Base-by-base conservation (phyloP, 1,140 invertebrate species). In the Nephotettix cincticeps region DNA sequence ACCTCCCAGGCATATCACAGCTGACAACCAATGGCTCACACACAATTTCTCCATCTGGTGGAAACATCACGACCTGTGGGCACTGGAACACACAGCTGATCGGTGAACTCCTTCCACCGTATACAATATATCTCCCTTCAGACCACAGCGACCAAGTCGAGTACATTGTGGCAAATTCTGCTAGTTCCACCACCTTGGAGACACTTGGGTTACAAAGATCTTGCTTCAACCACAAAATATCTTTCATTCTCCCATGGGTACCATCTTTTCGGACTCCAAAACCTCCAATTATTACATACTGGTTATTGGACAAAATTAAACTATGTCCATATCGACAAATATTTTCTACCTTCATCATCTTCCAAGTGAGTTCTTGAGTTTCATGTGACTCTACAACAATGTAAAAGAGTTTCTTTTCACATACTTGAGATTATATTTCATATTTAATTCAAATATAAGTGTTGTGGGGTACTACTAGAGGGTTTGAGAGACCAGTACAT, bases 71-170 rank as follows among this genome's bases (percentile, higher is more conserved):
- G 29, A 68, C 21, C 21, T 68, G 6, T 6, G 73, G 71, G 6
- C 14, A 28, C 25, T 2, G 1, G 40, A 74, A 72, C 0, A 69
- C 69, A 1, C 58, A 28, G 17, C 45, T 64, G 25, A 19, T 13
- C 0, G 75, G 75, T 0, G 75, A 74, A 27, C 40, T 69, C 17
- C 75, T 36, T 17, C 75, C 75, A 13, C 75, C 75, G 32, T 71
- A 72, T n/a, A 73, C 13, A 47, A 70, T 66, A 25, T 36, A 65
- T 4, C 43, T 56, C 21, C 40, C 29, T 28, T 64, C 27, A 21
- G 43, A 51, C 27, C 63, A 13, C 25, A 65, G 13, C 0, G 70
- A 29, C 45, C 69, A 71, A 0, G 66, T 32, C 43, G 36, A 54
- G 25, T 65, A 65, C 28, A 72, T 64, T 64, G 61, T 6, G 2